Evolutionary conservation across 2,113 vertebrate species (phyloP), one percentile per base, ranked within the genome.

Genomic region (Platichthys stellatus): DNA sequence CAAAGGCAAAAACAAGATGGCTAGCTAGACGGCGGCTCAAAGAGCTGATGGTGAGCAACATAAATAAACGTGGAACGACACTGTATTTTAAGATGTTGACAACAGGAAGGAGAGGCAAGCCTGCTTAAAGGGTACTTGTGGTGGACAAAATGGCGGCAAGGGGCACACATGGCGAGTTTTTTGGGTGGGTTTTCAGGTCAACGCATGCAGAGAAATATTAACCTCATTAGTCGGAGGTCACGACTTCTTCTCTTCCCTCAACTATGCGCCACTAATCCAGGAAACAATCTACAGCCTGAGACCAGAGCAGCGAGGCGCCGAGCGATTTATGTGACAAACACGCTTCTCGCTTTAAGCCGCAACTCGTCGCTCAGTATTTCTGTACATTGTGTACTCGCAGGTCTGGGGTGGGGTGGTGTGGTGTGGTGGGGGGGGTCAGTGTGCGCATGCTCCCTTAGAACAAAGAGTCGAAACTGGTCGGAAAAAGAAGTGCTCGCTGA

Each of bases 221-320:
- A 92, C 90, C 87, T 78, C 86, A 66, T 87, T 88, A 85, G 68
- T 31, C 12, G 4, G 11, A 83, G 82, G 85, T 86, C 88, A 83
- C 60, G 3, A 69, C 31, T 31, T 64, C 72, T 68, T 53, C 88
- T 82, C 54, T 83, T 66, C 45, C 9, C 60, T 24, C 1, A 24
- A 38, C 59, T 65, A 61, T 38, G 68, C 18, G 59, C 47, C 49
- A 11, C 63, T 58, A 62, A 51, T 54, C 62, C 38, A 10, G 9
- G n/a, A 57, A 64, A 21, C 24, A 26, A 11, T 18, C 2, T 17
- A 47, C 11, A 23, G 7, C 5, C 45, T 7, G 2, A 40, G 62
- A 70, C 61, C 23, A 6, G 35, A 43, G 51, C n/a, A 4, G 1
- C 5, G 38, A 64, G 35, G 8, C 10, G 9, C 12, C 26, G 51